Evolutionary conservation across 1,140 invertebrate species (phyloP), one percentile per base, ranked within the genome.

Genomic region (Adelges cooleyi): DNA sequence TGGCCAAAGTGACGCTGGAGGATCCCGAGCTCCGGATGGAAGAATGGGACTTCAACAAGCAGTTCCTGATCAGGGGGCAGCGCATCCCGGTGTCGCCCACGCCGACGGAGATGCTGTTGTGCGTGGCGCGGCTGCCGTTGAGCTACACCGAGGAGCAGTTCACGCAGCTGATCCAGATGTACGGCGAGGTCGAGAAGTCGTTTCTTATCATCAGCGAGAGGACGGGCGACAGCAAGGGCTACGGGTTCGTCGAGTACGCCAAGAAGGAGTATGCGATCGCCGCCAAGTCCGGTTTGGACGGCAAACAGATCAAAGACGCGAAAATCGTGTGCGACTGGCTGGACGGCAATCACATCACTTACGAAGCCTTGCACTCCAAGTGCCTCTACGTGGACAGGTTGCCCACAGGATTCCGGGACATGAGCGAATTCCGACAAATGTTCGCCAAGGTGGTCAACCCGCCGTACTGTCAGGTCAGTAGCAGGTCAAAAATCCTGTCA

Each of bases 201-300:
- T 82, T 82, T 70, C 73, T 82, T 9, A 80, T 82, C 75, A 74
- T 79, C 69, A 78, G 76, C 66, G 78, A 80, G 69, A 73, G 75
- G 59, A 80, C 77, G 69, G 80, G 80, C 69, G 74, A 78, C 49
- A 80, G 76, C 69, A 81, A 82, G 71, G 79, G 80, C 2, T 83
- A 82, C 73, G 81, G 81, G n/a, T 78, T 82, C 70, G 79, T 82
- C 9, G 79, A 82, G 69, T 82, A 79, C 73, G 70, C 74, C 18
- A 77, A 73, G 29, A 78, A 77, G 69, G 75, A 79, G 66, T 75
- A 77, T 22, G 78, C 78, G 2, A 69, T 77, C 2, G 75, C 77
- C 49, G 78, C 78, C 5, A 76, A 77, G 56, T 73, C 74, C 52
- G 71, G 76, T 25, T 56, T 83, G 44, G 80, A 82, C 68, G 77